phyloP scores from a whole-genome alignment of 2,113 vertebrate species.

The Propithecus coquereli region DNA sequence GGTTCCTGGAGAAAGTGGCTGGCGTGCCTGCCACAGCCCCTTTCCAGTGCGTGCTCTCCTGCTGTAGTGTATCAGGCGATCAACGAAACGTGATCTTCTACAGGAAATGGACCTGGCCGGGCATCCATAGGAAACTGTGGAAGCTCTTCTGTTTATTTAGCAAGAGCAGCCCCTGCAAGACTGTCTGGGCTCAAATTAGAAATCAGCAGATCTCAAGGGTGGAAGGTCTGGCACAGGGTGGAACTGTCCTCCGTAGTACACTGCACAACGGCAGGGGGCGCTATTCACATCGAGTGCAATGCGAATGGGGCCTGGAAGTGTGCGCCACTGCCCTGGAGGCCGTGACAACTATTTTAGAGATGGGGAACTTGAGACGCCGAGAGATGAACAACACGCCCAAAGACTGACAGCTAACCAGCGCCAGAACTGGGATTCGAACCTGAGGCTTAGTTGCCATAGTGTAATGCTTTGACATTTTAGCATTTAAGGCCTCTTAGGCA shows the following conservation, averaged over 20 bases:
- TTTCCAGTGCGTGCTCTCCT: background rate
- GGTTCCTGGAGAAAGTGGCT: background rate
- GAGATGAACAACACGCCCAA: background rate
- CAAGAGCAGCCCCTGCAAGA: background rate
- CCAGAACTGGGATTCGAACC: background rate
- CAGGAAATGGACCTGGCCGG: background rate
- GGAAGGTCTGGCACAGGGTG: background rate
- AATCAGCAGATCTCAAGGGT: background rate
- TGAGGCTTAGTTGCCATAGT: background rate
- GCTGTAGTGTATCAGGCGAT: too few relatives aligned
- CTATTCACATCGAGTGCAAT: rapidly evolving
- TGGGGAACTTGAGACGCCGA: background rate
- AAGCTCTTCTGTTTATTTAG: background rate
- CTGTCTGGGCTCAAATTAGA: background rate
- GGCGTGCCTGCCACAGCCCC: background rate
- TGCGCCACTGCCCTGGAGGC: background rate
- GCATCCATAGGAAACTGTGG: background rate
- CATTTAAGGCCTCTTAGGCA: background rate
- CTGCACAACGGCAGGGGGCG: background rate
- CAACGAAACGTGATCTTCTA: background rate
- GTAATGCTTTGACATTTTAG: background rate
- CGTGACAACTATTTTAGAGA: background rate
- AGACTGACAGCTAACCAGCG: background rate
- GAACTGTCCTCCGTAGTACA: rapidly evolving
- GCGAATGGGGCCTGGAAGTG: background rate